Evolutionary conservation across 2,113 vertebrate genomes (phyloP).

Genomic region (Uropsilus gracilis): DNA sequence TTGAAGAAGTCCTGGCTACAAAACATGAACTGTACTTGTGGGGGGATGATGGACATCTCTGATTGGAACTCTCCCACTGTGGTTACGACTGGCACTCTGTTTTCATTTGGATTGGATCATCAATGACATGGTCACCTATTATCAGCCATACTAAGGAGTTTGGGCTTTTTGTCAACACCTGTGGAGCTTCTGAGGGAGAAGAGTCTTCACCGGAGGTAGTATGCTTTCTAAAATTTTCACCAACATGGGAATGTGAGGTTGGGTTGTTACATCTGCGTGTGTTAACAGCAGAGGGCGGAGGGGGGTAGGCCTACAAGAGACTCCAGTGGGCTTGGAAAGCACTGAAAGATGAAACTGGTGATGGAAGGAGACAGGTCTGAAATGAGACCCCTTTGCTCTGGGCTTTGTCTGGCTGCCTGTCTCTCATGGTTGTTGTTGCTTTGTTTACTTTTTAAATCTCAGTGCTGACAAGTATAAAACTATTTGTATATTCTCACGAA

Average conservation of each 20-base stretch:
- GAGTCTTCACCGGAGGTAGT: too few species aligned
- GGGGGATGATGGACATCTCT: background rate
- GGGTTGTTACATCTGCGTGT: background rate
- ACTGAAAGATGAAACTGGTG: background rate
- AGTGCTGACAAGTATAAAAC: constrained; percentile 39
- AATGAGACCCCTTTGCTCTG: constrained; percentile 23
- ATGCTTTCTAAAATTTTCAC: background rate
- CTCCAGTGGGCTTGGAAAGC: background rate
- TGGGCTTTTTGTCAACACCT: background rate
- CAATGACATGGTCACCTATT: background rate
- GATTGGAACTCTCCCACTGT: background rate
- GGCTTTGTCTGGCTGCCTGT: background rate
- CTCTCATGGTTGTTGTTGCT: background rate
- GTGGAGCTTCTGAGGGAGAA: background rate
- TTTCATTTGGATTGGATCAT: background rate
- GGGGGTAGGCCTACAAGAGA: background rate
- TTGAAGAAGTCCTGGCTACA: background rate
- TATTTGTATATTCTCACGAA: background rate
- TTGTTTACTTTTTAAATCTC: constrained; percentile 47
- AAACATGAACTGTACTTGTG: background rate
- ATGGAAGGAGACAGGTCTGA: constrained; percentile 7
- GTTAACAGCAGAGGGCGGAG: background rate
- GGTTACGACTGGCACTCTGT: background rate
- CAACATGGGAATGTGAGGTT: background rate
- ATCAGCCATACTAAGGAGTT: background rate